phyloP scores from a whole-genome alignment of 2,113 vertebrate species.

The Sciurus niger region DNA sequence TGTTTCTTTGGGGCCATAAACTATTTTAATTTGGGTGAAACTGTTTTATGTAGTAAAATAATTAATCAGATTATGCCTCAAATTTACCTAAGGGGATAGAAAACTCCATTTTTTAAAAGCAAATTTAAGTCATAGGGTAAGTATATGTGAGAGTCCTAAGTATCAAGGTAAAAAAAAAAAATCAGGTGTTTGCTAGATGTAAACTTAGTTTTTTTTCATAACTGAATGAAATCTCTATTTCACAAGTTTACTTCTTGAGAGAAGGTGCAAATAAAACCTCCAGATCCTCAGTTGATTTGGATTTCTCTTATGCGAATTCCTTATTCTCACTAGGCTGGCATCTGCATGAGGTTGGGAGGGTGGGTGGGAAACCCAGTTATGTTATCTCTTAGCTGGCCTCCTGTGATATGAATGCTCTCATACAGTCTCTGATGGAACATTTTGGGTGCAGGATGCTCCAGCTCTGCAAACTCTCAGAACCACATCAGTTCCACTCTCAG shows the following conservation, averaged over 20 bases:
- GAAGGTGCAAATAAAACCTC: not conserved
- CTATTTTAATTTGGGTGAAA: constrained; percentile 23
- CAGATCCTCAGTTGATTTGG: not conserved
- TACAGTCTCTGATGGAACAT: not conserved
- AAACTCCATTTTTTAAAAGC: constrained; percentile 30
- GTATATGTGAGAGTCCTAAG: not conserved
- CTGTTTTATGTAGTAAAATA: constrained; percentile 52
- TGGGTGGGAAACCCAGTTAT: not conserved
- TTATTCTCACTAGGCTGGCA: not conserved
- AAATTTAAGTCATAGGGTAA: constrained; percentile 53
- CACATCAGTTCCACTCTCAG: not conserved
- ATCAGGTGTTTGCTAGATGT: not conserved
- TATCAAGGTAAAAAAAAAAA: not conserved
- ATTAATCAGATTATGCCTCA: not conserved
- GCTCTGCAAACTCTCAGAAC: not conserved
- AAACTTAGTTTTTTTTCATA: not conserved
- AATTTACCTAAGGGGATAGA: constrained; percentile 47
- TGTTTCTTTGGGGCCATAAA: constrained; percentile 16
- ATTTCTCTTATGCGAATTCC: not conserved
- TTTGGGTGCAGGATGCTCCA: not conserved
- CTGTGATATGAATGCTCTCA: not conserved
- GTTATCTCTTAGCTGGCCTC: not conserved
- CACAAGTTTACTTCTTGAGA: not conserved
- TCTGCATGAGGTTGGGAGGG: too few species aligned
- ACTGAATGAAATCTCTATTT: not conserved